A percentile compares a stretch with the other conserved stretches of the same genome.
Conservation (phyloP, 1,140 invertebrate genomes). For the Meloidogyne floridensis region DNA sequence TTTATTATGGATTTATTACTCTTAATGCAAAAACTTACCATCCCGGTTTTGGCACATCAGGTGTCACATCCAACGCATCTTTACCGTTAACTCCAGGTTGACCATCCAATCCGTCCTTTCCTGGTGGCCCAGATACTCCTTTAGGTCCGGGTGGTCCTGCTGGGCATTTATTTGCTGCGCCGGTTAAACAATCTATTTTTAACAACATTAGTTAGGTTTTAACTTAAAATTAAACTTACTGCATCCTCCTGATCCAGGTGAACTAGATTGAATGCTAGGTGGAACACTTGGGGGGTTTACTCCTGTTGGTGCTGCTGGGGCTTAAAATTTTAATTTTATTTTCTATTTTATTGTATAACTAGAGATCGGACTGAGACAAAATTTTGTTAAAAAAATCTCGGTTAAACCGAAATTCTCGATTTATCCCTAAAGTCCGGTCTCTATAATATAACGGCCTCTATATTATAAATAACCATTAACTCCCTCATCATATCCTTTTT, state of each 20-base stretch:
- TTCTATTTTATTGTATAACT: no score
- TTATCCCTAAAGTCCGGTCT: not conserved
- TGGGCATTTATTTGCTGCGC: conserved; percentile 59
- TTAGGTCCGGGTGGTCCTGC: conserved; percentile 61
- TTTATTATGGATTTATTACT: not conserved
- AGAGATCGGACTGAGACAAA: no score
- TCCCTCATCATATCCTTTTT: conserved; percentile 12
- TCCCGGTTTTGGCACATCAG: conserved; percentile 46
- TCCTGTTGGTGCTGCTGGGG: conserved; percentile 19
- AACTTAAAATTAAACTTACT: conserved; percentile 24
- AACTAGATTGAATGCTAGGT: conserved; percentile 37
- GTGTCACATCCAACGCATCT: conserved; percentile 54
- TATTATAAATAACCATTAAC: not conserved
- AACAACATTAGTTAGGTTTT: not conserved
- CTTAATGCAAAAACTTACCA: conserved; percentile 11
- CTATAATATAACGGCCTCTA: not conserved
- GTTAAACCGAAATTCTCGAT: no score
- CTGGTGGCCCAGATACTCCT: conserved; percentile 43
- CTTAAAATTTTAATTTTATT: not conserved
- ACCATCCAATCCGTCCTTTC: conserved; percentile 48
- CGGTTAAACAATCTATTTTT: conserved; percentile 49
- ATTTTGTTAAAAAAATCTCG: no score
- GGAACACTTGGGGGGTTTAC: conserved; percentile 50
- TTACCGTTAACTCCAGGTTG: conserved; percentile 50
- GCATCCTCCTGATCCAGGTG: conserved; percentile 41